Evolutionary conservation across 92 coral and sea anemone species (phyloP).

Genomic region (Montipora capitata): DNA sequence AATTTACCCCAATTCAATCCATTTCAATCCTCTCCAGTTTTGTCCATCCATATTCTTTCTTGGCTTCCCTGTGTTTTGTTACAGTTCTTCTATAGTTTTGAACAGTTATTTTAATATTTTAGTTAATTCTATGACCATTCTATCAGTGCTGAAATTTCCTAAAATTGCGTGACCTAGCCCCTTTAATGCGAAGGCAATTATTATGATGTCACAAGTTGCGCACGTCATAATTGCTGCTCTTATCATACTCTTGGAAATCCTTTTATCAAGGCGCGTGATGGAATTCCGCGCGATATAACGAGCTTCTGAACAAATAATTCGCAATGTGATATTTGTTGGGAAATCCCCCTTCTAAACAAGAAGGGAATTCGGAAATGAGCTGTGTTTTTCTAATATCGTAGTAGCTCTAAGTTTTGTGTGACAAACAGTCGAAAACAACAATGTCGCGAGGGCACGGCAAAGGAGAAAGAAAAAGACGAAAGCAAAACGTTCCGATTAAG

Average conservation of each 20-base stretch:
- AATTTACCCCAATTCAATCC: too few species aligned
- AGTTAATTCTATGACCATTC: too few species aligned
- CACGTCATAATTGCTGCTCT: not conserved
- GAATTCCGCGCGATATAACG: constrained; percentile 5
- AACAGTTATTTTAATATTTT: too few species aligned
- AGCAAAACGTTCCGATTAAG: constrained; percentile 7
- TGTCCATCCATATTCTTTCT: too few species aligned
- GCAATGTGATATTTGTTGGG: not conserved
- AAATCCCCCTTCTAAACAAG: constrained; percentile 27
- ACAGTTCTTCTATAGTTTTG: too few species aligned
- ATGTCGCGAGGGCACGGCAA: constrained; percentile 84
- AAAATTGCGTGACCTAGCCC: too few species aligned
- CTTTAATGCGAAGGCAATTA: too few species aligned
- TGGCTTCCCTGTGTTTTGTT: too few species aligned
- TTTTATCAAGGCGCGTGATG: not conserved
- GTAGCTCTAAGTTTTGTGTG: not conserved
- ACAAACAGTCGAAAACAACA: not conserved
- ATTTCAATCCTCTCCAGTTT: too few species aligned
- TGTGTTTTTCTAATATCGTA: not conserved
- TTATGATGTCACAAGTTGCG: constrained; percentile 32
- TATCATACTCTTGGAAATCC: not conserved
- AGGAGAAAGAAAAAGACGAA: constrained; percentile 51
- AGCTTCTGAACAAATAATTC: not conserved
- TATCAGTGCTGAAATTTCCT: too few species aligned
- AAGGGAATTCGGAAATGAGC: constrained; percentile 13